phyloP scores from a whole-genome alignment of 2,113 vertebrate species.

The Arvicanthis niloticus region DNA sequence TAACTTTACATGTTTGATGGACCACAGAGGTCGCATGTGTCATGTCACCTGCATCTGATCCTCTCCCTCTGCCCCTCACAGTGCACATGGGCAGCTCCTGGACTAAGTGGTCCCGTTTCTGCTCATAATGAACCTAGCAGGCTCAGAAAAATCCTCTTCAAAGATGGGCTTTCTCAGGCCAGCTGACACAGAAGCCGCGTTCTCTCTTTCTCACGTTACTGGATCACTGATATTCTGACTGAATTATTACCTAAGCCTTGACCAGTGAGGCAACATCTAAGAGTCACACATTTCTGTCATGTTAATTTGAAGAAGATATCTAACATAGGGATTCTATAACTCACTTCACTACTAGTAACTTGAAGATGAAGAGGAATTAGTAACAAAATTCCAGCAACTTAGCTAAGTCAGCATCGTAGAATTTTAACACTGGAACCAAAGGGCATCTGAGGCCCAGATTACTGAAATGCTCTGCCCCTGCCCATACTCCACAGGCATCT shows the following conservation, averaged over 20 bases:
- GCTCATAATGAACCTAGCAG: neutral
- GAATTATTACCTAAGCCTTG: neutral
- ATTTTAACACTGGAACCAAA: neutral
- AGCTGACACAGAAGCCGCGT: neutral
- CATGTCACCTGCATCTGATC: neutral
- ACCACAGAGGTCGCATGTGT: neutral
- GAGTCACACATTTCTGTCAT: conserved; percentile 32
- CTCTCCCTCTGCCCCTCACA: neutral
- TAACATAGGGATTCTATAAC: neutral
- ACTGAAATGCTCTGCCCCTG: neutral
- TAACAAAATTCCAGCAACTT: conserved; percentile 40
- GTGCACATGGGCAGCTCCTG: neutral
- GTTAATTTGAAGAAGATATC: conserved; percentile 48
- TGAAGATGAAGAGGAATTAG: conserved; percentile 52
- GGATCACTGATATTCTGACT: neutral
- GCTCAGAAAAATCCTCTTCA: neutral
- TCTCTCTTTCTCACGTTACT: neutral
- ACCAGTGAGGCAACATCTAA: neutral
- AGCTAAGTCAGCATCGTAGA: neutral
- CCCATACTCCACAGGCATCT: neutral
- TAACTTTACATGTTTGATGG: neutral
- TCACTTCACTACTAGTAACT: conserved; percentile 34
- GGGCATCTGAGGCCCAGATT: neutral
- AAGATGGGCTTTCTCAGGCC: neutral
- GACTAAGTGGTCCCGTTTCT: neutral